Evolutionary conservation across 1,140 invertebrate species (phyloP).

Genomic region (Lepidurus packardi): DNA sequence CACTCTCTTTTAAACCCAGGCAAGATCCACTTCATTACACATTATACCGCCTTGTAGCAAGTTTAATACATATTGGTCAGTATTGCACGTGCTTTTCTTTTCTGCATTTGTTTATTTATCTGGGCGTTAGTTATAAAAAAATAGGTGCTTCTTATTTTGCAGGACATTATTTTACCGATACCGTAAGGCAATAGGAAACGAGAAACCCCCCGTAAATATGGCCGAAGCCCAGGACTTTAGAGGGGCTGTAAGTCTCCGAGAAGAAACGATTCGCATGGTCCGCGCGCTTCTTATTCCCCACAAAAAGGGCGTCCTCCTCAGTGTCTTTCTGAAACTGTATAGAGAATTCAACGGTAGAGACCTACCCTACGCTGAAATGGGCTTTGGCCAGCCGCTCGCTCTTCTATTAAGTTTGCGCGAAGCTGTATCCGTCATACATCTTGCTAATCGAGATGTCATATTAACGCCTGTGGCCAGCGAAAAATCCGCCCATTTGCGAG

Average conservation of each 20-base stretch:
- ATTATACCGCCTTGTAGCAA: no score
- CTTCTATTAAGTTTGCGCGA: neutral
- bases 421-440: neutral
- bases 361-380: neutral
- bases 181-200: no score
- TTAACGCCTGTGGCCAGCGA: neutral
- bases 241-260: neutral
- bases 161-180: no score
- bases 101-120: no score
- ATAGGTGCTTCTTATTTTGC: no score
- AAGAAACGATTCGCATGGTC: slow-evolving; percentile 1
- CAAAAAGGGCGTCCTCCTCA: neutral
- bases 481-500: neutral
- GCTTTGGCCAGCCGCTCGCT: neutral
- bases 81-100: no score
- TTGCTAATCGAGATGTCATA: neutral
- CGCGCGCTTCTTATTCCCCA: neutral
- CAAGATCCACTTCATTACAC: no score
- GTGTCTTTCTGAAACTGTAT: neutral
- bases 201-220: neutral
- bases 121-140: no score
- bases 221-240: neutral
- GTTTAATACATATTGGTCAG: no score
- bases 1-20: no score
- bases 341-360: neutral